Evolutionary conservation across 2,113 vertebrate genomes (phyloP).

Genomic region (Rhinolophus ferrumequinum): DNA sequence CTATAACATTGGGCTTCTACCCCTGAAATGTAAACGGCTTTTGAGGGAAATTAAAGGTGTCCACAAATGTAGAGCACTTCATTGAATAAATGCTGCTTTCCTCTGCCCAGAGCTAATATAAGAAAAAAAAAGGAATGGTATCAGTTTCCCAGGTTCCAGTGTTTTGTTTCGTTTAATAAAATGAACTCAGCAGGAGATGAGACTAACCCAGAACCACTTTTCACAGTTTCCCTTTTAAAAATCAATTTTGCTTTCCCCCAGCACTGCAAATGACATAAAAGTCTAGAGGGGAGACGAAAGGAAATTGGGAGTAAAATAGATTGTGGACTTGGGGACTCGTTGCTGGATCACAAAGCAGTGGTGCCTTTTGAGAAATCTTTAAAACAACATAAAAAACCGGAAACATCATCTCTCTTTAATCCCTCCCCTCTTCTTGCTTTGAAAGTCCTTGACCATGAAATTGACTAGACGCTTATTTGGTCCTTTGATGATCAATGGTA

Average conservation of each 20-base stretch:
- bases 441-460: slow-evolving; percentile 61
- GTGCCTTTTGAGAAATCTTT: slow-evolving; percentile 52
- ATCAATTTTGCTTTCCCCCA: slow-evolving; percentile 51
- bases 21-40: neutral
- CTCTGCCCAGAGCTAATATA: neutral
- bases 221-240: slow-evolving; percentile 41
- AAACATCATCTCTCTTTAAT: slow-evolving; percentile 45
- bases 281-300: slow-evolving; percentile 19
- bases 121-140: neutral
- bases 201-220: slow-evolving; percentile 31
- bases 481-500: slow-evolving; percentile 56
- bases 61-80: neutral
- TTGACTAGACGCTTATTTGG: slow-evolving; percentile 19
- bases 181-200: slow-evolving; percentile 36
- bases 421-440: neutral
- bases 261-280: neutral
- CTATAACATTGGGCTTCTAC: neutral
- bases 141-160: neutral
- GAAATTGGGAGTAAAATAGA: slow-evolving; percentile 33
- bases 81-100: neutral
- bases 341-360: slow-evolving; percentile 9
- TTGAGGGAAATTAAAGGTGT: neutral
- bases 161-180: slow-evolving; percentile 42
- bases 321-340: neutral
- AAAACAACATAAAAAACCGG: slow-evolving; percentile 39